Conservation (phyloP, 2,113 vertebrate genomes). For the Pica pica region DNA sequence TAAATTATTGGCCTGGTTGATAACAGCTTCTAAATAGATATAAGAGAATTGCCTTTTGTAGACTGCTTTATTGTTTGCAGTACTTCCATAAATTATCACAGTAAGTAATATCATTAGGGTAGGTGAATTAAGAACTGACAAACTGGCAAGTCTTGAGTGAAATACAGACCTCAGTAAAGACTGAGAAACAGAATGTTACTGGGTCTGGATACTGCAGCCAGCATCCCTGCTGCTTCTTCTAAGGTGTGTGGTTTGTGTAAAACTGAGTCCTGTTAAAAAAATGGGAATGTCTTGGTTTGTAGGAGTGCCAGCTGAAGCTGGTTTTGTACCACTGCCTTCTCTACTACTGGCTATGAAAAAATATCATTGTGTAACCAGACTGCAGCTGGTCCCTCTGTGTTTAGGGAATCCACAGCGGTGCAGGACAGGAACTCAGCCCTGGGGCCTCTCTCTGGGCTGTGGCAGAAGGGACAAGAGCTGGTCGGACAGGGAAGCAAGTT, state of each 20-base stretch:
- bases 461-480: not conserved
- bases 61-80: not conserved
- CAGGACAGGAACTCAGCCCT: not conserved
- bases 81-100: not conserved
- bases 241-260: not conserved
- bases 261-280: not conserved
- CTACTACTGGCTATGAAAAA: not conserved
- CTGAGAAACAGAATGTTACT: not conserved
- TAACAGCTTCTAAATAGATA: not conserved
- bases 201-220: not conserved
- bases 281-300: not conserved
- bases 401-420: not conserved
- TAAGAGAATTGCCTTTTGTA: not conserved
- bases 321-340: not conserved
- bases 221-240: not conserved
- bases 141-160: not conserved
- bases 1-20: not conserved
- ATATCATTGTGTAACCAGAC: fast-evolving
- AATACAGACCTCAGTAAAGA: not conserved
- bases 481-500: fast-evolving
- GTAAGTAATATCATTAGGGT: not conserved
- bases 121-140: not conserved
- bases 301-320: not conserved
- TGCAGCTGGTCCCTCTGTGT: not conserved
- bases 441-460: not conserved